These are phyloP conservation scores for Sebastes fasciatus DNA, from an alignment of 2,113 vertebrate genomes.

Conservation along the genomic window DNA sequence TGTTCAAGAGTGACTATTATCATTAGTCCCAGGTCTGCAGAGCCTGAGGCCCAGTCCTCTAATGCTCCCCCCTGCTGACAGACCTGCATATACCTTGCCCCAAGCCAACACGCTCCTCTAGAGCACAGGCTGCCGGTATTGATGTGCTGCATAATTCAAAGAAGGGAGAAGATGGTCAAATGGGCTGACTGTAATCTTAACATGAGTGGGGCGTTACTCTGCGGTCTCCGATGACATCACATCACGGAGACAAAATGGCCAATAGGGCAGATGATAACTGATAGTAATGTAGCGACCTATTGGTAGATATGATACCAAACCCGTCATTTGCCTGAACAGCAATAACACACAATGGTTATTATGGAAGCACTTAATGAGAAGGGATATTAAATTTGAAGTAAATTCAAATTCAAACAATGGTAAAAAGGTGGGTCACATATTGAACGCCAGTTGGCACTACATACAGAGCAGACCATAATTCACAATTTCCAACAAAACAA, in stretches of 20 bases:
- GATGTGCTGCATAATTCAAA: slow-evolving; percentile 61
- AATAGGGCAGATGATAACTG: background rate
- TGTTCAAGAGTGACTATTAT: slow-evolving; percentile 56
- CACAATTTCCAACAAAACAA: background rate
- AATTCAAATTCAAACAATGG: background rate
- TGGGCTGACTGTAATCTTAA: slow-evolving; percentile 19
- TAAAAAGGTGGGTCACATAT: background rate
- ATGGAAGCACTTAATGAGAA: background rate
- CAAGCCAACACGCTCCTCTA: slow-evolving; percentile 48
- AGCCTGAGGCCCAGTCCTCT: slow-evolving; percentile 54
- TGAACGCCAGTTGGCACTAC: background rate
- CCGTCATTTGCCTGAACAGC: background rate
- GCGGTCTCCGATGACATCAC: slow-evolving; percentile 10
- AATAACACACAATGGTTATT: background rate
- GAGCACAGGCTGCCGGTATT: slow-evolving; percentile 43
- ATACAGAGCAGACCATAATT: background rate
- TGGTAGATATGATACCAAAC: background rate
- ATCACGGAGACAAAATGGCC: background rate
- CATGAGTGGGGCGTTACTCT: background rate
- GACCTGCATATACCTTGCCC: slow-evolving; percentile 44
- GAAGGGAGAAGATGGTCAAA: slow-evolving; percentile 22
- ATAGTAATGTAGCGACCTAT: background rate
- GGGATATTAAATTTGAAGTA: background rate
- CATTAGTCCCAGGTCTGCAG: slow-evolving; percentile 58
- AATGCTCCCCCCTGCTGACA: slow-evolving; percentile 36